A percentile compares a stretch with the other conserved stretches of the same genome.
Conservation (phyloP, 2,113 vertebrate species). For the Apistogramma diplotaenia region DNA sequence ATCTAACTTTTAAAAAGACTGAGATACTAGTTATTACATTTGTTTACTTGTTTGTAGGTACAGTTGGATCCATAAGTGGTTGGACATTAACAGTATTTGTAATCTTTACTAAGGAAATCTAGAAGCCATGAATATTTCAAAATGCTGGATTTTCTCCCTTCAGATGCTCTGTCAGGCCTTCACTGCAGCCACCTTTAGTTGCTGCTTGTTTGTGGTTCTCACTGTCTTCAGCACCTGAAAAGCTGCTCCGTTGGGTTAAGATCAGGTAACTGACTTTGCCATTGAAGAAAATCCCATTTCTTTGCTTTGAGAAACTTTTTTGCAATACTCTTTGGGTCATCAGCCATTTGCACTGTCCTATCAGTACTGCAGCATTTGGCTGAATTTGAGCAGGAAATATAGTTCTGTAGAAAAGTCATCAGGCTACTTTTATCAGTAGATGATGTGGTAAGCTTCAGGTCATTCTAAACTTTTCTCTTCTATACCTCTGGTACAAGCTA, state of each 20-base stretch:
- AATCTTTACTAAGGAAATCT: neutral
- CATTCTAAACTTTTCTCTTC: neutral
- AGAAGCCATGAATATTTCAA: neutral
- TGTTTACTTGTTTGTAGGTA: too few relatives aligned
- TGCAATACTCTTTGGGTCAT: neutral
- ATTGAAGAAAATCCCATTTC: neutral
- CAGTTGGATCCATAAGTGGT: too few relatives aligned
- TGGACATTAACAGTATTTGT: too few relatives aligned
- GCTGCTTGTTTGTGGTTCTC: too few relatives aligned
- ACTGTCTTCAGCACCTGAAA: neutral
- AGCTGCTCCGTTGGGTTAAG: neutral
- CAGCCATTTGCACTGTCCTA: neutral
- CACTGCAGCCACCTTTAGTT: neutral
- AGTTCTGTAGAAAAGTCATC: neutral
- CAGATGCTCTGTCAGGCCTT: neutral
- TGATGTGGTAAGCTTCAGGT: neutral
- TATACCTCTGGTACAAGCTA: too few relatives aligned
- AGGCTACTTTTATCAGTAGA: neutral
- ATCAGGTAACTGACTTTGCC: neutral
- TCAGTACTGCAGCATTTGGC: neutral
- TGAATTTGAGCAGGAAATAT: neutral
- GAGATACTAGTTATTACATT: too few relatives aligned
- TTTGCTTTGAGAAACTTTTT: neutral
- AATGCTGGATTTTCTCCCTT: neutral
- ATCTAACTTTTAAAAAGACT: neutral